Evolutionary conservation across 2,113 vertebrate species (phyloP), one percentile per base, ranked within the genome.

Genomic region (Alosa alosa): DNA sequence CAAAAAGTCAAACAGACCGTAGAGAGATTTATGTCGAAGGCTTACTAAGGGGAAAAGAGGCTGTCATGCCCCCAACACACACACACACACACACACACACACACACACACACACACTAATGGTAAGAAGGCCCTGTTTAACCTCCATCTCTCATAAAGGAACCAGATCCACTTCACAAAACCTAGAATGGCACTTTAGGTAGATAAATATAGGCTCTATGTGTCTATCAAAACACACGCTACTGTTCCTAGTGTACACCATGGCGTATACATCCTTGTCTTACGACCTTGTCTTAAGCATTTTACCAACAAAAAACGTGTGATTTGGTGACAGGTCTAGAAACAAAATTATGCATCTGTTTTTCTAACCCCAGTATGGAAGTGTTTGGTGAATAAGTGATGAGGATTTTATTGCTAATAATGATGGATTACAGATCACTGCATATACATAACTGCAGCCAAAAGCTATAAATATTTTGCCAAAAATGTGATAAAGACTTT

Each of bases 1-100:
- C 90, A 92, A 88, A 90, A 90, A 92, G 92, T 91, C 91, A 92
- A 93, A 92, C 91, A 93, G 89, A 90, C 89, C 87, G 85, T 78
- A 86, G 86, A 82, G 85, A 91, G 90, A 92, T 92, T 91, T 92
- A 91, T 91, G 90, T 90, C 84, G 55, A 84, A 87, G 84, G 89
- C 89, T 91, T 90, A 89, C 89, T 89, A 85, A 86, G 85, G 87
- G 87, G 86, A 87, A 88, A 86, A 88, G 84, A 88, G 88, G 81
- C 87, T 89, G 86, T 89, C 89, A 91, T 83, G 89, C 84, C 84
- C 82, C 87, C 88, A 84, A 50, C n/a, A n/a, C n/a, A n/a, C n/a
- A 36, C 11, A 57, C 55, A 41, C 13, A 9, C 25, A 41, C 11
- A 52, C 52, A 55, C 10, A 15, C n/a, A 72, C 31, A 41, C 15